Evolutionary conservation across 2,797 vertebrate genomes (phyloP).

Genomic region (Characodon lateralis): DNA sequence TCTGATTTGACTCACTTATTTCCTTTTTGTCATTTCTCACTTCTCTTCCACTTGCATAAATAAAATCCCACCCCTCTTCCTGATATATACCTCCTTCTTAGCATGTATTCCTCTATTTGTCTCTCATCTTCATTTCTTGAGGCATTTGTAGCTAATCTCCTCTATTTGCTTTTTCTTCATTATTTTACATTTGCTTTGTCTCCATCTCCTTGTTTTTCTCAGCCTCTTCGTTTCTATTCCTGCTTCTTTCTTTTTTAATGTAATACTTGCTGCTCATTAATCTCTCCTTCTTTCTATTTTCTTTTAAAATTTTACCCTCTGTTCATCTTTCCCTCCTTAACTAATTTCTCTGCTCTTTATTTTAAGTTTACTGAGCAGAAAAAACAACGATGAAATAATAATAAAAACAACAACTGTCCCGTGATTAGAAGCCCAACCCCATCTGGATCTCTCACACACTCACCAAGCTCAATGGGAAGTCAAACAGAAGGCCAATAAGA

Average conservation of each 20-base stretch:
- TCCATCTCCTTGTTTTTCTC: constrained; percentile 2
- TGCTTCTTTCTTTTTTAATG: neutral
- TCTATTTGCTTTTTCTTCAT: constrained; percentile 2
- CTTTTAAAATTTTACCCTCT: neutral
- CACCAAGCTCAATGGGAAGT: constrained; percentile 65
- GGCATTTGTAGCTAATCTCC: constrained; percentile 2
- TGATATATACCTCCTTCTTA: neutral
- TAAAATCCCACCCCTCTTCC: neutral
- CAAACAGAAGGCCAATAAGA: constrained; percentile 77
- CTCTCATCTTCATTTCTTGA: neutral
- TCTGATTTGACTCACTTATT: neutral
- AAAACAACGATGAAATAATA: constrained; percentile 71
- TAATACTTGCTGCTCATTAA: neutral
- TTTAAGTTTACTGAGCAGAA: constrained; percentile 69
- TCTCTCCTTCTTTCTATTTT: neutral
- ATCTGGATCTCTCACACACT: constrained; percentile 62
- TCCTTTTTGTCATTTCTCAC: neutral
- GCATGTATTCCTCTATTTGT: neutral
- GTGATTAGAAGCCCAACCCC: constrained; percentile 75
- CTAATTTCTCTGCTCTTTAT: constrained; percentile 22
- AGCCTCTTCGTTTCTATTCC: constrained; percentile 1
- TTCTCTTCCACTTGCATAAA: neutral
- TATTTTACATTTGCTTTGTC: constrained; percentile 1
- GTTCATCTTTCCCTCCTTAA: neutral
- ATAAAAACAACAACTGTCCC: constrained; percentile 75